These are phyloP conservation scores for Agrilus cyanescens DNA, from an alignment of 2,888 invertebrate species.

Conservation along the genomic window DNA sequence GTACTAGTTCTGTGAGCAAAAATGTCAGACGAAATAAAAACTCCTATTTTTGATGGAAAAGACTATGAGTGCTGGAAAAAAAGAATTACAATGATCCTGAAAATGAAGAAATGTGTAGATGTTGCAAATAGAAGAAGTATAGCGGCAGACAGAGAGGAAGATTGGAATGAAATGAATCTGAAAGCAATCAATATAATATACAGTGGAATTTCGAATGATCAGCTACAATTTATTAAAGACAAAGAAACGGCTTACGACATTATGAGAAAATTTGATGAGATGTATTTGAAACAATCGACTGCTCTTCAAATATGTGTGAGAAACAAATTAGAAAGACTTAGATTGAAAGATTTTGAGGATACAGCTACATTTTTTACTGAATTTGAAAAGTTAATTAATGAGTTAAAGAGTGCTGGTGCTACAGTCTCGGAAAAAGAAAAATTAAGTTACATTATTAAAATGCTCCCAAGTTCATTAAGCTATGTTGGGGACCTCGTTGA, in stretches of 20 bases:
- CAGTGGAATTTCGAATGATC: too few relatives aligned
- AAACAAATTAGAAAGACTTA: slow-evolving; percentile 11
- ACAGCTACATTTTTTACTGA: slow-evolving; percentile 14
- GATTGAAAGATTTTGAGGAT: slow-evolving; percentile 13
- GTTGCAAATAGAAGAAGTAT: too few relatives aligned
- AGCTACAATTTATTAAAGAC: too few relatives aligned
- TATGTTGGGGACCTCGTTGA: slow-evolving; percentile 20
- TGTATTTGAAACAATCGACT: slow-evolving; percentile 15
- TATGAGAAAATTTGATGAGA: slow-evolving; percentile 16
- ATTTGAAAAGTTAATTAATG: slow-evolving; percentile 18
- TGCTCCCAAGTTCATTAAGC: slow-evolving; percentile 16
- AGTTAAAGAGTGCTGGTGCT: slow-evolving; percentile 19
- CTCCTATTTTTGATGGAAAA: background rate
- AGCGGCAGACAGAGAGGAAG: too few relatives aligned
- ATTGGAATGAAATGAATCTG: too few relatives aligned
- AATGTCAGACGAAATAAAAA: too few relatives aligned
- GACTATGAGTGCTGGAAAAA: slow-evolving; percentile 17
- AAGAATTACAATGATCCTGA: slow-evolving; percentile 12
- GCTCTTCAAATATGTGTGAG: slow-evolving; percentile 12
- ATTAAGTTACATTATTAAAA: slow-evolving; percentile 19
- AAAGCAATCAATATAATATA: too few relatives aligned
- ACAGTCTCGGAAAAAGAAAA: slow-evolving; percentile 18
- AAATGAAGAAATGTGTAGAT: slow-evolving; percentile 12
- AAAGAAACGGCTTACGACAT: slow-evolving; percentile 11
- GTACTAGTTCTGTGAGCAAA: too few relatives aligned